A percentile compares a stretch with the other conserved stretches of the same genome.
Evolutionary conservation across 2,797 vertebrate species (phyloP).

Genomic region (Anguilla anguilla): DNA sequence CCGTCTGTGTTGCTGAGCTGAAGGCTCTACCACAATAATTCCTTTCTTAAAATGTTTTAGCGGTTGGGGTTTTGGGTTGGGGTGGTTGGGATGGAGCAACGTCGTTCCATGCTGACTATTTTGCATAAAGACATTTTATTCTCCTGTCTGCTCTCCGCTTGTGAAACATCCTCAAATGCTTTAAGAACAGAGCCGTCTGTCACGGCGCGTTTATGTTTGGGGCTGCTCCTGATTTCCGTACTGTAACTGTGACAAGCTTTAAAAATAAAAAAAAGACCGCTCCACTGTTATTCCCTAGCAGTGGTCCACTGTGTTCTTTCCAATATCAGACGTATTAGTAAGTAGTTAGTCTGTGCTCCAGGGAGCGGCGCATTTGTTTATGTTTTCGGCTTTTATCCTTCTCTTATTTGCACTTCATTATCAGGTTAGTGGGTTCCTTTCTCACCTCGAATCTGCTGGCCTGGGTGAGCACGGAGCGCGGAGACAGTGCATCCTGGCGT

Average conservation of each 20-base stretch:
- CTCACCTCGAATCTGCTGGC: constrained; percentile 30
- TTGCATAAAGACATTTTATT: neutral
- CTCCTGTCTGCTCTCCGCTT: neutral
- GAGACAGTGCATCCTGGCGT: neutral
- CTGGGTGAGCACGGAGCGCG: neutral
- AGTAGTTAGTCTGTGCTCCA: neutral
- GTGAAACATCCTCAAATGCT: neutral
- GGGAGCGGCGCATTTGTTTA: neutral
- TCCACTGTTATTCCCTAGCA: neutral
- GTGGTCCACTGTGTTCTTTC: neutral
- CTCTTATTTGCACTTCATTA: constrained; percentile 45
- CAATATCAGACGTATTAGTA: neutral
- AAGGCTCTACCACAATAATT: neutral
- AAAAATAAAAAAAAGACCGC: neutral
- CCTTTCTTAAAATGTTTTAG: neutral
- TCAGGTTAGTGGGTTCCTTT: constrained; percentile 39
- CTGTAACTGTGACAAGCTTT: neutral
- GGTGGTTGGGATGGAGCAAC: neutral
- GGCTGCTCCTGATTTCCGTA: neutral
- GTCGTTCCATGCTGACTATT: neutral
- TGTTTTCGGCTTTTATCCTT: neutral
- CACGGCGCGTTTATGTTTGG: neutral
- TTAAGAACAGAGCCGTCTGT: neutral
- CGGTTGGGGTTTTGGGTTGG: neutral
- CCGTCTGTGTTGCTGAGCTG: neutral